Base-by-base conservation (phyloP, 2,113 vertebrate genomes). In the Tapirus terrestris region DNA sequence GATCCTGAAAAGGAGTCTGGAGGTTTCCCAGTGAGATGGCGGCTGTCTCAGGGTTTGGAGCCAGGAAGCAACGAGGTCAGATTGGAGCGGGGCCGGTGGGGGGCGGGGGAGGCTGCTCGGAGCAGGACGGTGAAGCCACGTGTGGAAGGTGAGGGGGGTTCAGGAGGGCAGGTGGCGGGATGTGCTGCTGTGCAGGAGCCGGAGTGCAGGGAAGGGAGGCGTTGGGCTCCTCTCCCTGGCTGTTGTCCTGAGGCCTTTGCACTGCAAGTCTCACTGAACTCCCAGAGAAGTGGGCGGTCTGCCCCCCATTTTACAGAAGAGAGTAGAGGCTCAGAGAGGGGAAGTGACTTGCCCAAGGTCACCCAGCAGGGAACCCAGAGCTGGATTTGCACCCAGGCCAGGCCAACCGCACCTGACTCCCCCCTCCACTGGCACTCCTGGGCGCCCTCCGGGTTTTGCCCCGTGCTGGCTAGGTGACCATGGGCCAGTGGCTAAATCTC, bases 191-290 rank as follows among this genome's bases (percentile, higher is more conserved):
- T 68, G 63, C 23, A 6, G 68, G 53, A 89, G 84, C 0, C 1
- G 48, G 39, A 14, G 39, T n/a, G 39, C 5, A 0, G 14, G 25
- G 80, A 45, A 73, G 21, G 43, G 25, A 43, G 5, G 33, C 0
- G 0, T 39, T 39, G 10, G 0, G 4, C 8, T 39, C 65, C 67
- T 0, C 10, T 33, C 20, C 0, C 56, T 58, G 51, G 13, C 13
- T 67, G 48, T 56, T 58, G 58, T 58, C 45, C 27, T 29, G 45
- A 81, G 73, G 31, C 82, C 58, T 45, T 11, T 39, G 60, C n/a
- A 25, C 8, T 8, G 39, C 39, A 68, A 36, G 13, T 25, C 33
- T 45, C 25, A 20, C 20, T 25, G 65, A 48, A 51, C 2, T n/a
- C 27, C 1, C 36, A 31, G 89, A 10, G 5, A 70, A 18, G 29